Percentiles rank a stretch among this genome's conserved stretches.
Evolutionary conservation across 2,113 vertebrate species (phyloP).

Genomic region (Gasterosteus nipponicus): DNA sequence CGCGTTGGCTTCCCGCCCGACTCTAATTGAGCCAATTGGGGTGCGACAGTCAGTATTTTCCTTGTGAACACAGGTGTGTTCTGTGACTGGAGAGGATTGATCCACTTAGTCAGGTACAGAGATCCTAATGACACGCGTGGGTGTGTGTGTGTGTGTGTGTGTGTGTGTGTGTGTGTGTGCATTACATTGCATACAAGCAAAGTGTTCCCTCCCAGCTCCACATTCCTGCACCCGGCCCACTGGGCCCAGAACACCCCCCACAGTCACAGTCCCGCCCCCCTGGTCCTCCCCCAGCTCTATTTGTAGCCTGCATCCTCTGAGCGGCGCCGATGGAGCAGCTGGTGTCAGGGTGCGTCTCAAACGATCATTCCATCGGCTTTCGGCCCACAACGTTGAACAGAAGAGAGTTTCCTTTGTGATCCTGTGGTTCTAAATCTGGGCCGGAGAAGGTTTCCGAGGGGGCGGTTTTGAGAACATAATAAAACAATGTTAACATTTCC

Average conservation of each 20-base stretch:
- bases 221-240: too few relatives aligned
- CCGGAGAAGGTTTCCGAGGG: too few relatives aligned
- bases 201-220: too few relatives aligned
- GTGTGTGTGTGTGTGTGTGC: constrained; percentile 1
- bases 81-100: constrained; percentile 47
- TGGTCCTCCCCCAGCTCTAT: constrained; percentile 15
- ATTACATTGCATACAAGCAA: too few relatives aligned
- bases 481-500: too few relatives aligned
- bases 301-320: constrained; percentile 20
- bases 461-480: not conserved
- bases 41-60: not conserved
- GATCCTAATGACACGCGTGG: constrained; percentile 61
- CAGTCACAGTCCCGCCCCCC: too few relatives aligned
- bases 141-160: too few relatives aligned
- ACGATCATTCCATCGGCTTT: not conserved
- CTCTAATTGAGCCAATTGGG: constrained; percentile 19
- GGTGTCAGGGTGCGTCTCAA: constrained; percentile 41
- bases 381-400: not conserved
- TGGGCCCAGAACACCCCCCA: too few relatives aligned
- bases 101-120: constrained; percentile 61
- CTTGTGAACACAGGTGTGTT: constrained; percentile 44
- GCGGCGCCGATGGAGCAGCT: constrained; percentile 39
- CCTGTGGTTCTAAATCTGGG: not conserved
- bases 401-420: not conserved
- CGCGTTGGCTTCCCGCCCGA: not conserved